Conservation (phyloP, 2,113 vertebrate genomes). For the Ascaphus truei region DNA sequence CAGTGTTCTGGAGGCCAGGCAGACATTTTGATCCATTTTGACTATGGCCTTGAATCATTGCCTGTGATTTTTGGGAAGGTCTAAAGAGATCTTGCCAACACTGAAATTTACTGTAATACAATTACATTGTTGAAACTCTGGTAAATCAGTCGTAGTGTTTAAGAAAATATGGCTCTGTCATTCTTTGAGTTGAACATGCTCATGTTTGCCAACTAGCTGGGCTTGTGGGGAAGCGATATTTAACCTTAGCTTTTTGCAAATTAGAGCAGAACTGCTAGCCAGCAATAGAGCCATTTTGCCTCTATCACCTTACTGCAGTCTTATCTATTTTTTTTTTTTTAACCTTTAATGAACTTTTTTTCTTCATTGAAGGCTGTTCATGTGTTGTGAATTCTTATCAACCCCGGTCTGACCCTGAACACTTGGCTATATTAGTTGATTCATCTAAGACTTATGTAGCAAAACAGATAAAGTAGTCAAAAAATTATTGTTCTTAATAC, state of each 20-base stretch:
- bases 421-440: too few relatives aligned
- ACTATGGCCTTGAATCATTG: slow-evolving; percentile 46
- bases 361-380: too few relatives aligned
- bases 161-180: neutral
- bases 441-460: too few relatives aligned
- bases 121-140: slow-evolving; percentile 59
- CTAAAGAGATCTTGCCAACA: slow-evolving; percentile 39
- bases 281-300: too few relatives aligned
- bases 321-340: too few relatives aligned
- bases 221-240: neutral
- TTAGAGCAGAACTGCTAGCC: neutral
- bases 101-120: slow-evolving; percentile 54
- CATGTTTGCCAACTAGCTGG: neutral
- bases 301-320: too few relatives aligned
- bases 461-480: too few relatives aligned
- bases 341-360: too few relatives aligned
- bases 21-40: slow-evolving; percentile 29
- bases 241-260: slow-evolving; percentile 1
- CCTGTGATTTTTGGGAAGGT: slow-evolving; percentile 51
- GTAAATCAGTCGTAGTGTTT: slow-evolving; percentile 44
- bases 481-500: too few relatives aligned
- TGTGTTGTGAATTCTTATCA: too few relatives aligned
- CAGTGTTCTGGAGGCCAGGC: neutral
- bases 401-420: too few relatives aligned
- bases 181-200: neutral